These are phyloP conservation scores for Tinea trinotella DNA, from an alignment of 2,888 invertebrate genomes.

Conservation along the genomic window DNA sequence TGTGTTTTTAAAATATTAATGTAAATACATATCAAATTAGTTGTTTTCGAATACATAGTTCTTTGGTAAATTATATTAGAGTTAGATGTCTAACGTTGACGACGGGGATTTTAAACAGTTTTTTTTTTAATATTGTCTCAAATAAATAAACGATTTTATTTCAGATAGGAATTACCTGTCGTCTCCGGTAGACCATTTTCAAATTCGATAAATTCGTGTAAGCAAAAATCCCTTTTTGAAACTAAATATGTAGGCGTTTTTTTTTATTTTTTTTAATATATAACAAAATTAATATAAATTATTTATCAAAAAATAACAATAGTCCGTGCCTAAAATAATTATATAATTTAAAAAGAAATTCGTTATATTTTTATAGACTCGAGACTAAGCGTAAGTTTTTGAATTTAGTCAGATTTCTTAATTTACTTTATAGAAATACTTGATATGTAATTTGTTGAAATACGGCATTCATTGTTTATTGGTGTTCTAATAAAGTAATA, in stretches of 20 bases:
- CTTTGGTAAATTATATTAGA: constrained; percentile 6
- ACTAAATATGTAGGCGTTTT: neutral
- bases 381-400: neutral
- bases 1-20: neutral
- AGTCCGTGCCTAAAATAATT: neutral
- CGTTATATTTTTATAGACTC: constrained; percentile 12
- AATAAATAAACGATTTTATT: too few species aligned
- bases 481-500: too few species aligned
- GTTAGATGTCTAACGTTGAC: neutral
- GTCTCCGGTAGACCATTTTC: neutral
- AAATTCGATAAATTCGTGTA: neutral
- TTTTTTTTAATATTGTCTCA: too few species aligned
- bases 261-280: neutral
- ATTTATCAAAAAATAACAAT: neutral
- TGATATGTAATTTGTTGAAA: too few species aligned
- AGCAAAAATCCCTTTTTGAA: neutral
- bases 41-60: constrained; percentile 4
- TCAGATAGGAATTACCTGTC: neutral
- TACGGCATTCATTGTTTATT: too few species aligned
- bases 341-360: neutral
- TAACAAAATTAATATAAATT: constrained; percentile 5
- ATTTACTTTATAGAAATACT: too few species aligned
- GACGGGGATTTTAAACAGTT: neutral
- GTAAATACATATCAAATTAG: constrained; percentile 18
- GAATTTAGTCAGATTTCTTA: too few species aligned